Evolutionary conservation across 2,888 invertebrate genomes (phyloP).

Genomic region (Nemurella pictetii): DNA sequence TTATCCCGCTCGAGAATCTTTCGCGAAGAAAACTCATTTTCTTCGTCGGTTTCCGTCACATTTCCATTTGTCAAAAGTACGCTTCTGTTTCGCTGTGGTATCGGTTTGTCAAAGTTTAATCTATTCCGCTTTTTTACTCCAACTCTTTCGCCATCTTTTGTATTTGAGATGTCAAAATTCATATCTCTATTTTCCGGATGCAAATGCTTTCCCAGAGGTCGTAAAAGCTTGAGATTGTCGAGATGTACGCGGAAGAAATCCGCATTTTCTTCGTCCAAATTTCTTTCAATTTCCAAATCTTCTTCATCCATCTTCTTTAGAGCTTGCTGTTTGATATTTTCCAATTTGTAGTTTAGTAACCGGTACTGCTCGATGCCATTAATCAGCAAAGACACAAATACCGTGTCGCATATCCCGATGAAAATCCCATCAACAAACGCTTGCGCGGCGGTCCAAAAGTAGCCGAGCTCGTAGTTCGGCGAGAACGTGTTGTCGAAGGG

Average conservation of each 20-base stretch:
- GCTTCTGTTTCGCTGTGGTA: background rate
- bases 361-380: slow-evolving; percentile 3
- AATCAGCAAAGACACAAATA: slow-evolving; percentile 11
- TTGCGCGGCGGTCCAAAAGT: background rate
- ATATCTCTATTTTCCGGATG: background rate
- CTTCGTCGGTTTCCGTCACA: background rate
- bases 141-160: background rate
- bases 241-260: background rate
- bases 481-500: background rate
- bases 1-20: background rate
- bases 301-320: background rate
- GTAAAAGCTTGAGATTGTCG: slow-evolving; percentile 1
- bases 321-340: background rate
- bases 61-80: background rate
- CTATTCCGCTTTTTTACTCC: background rate
- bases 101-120: background rate
- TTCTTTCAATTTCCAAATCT: background rate
- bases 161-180: background rate
- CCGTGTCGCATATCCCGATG: slow-evolving; percentile 1
- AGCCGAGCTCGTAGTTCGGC: slow-evolving; percentile 14
- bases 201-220: background rate
- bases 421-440: background rate
- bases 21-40: background rate
- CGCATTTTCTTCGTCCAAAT: background rate
- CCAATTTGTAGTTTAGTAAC: background rate